Evolutionary conservation across 2,797 vertebrate species (phyloP), one percentile per base, ranked within the genome.

Genomic region (Dendrocincla fuliginosa): DNA sequence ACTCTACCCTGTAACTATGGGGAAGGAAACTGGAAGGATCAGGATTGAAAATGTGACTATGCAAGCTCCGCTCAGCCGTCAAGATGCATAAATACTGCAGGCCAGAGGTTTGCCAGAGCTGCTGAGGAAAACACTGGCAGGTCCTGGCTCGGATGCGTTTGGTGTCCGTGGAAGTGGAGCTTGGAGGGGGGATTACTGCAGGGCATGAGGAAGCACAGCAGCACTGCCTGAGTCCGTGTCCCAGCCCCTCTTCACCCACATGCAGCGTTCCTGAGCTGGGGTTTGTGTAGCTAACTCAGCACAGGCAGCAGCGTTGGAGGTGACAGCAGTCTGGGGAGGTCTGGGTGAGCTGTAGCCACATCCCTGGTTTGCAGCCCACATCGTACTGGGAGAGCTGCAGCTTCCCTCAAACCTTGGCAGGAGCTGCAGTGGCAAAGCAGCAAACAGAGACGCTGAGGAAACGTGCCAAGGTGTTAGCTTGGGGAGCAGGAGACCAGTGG

Each of bases 21-120:
- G 95, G 95, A 95, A 96, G 95, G 92, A 96, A 96, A 96, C 95
- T 95, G 92, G 95, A 86, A 96, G 95, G 95, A 96, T 86, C 95
- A 94, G 95, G 76, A 73, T 69, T 96, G 95, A 63, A 94, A 91
- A 94, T 93, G 92, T 16, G 77, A 78, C 92, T 75, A 8, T 88
- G 95, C 94, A 86, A 74, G 96, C 95, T 95, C 73, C 7, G 0
- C 89, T 91, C 89, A 89, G 89, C 84, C 50, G 0, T 85, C 84
- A 57, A 65, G 87, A 57, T 46, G 89, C 87, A 69, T 3, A n/a
- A 81, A 75, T 78, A 71, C 73, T 24, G 57, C 5, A 7, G 71
- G 68, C 56, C 82, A 52, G 53, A 47, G 68, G 9, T 83, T 64
- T 88, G 53, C 61, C 84, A 50, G 3, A 0, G 28, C 74, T 76